These are phyloP conservation scores for Dascillus cervinus DNA, from an alignment of 2,888 invertebrate species.

Conservation along the genomic window DNA sequence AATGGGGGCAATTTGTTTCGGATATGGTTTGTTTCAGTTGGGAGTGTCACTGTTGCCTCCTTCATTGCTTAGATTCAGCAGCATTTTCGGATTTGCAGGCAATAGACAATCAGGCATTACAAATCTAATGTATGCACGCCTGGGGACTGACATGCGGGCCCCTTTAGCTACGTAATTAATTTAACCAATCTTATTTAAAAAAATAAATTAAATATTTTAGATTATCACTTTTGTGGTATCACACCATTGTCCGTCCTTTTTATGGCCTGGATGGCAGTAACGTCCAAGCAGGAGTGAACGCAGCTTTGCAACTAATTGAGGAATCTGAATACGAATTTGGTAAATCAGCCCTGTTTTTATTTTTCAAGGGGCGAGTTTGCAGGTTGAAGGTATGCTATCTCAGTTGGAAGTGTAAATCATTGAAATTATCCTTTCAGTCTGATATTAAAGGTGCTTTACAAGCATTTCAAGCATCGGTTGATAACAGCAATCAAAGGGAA, in stretches of 20 bases:
- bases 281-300: conserved; percentile 50
- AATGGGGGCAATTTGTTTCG: conserved; percentile 62
- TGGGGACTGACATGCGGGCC: conserved; percentile 58
- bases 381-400: conserved; percentile 57
- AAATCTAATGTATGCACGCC: conserved; percentile 53
- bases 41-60: conserved; percentile 61
- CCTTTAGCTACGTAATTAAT: conserved; percentile 54
- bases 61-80: conserved; percentile 51
- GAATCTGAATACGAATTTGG: conserved; percentile 50
- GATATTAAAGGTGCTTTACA: conserved; percentile 50
- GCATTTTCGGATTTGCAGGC: conserved; percentile 59
- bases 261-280: conserved; percentile 57
- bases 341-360: conserved; percentile 57
- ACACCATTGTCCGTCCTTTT: conserved; percentile 60
- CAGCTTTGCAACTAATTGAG: conserved; percentile 46
- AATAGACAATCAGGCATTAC: conserved; percentile 51
- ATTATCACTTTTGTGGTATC: conserved; percentile 57
- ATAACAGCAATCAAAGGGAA: conserved; percentile 54
- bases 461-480: conserved; percentile 50
- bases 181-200: conserved; percentile 1
- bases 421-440: conserved; percentile 41
- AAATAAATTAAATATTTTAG: conserved; percentile 29
- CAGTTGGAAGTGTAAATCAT: conserved; percentile 8
- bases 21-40: conserved; percentile 61
- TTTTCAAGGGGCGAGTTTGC: conserved; percentile 56